A percentile compares a stretch with the other conserved stretches of the same genome.
Conservation (phyloP, 2,888 invertebrate genomes). For the Lycia hirtaria region DNA sequence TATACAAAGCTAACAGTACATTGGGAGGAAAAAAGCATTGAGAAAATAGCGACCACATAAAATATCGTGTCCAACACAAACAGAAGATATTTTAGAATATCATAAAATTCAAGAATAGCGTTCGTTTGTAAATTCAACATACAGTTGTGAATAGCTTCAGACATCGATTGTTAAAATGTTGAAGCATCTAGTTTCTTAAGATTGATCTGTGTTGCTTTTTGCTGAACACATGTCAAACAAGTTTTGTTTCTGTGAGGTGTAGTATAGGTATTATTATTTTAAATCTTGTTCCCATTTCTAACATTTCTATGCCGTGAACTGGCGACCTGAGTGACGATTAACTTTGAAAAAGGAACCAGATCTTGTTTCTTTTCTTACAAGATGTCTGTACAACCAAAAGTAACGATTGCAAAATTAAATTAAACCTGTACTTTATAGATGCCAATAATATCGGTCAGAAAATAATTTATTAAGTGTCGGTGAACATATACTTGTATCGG, state of each 20-base stretch:
- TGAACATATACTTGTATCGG: slow-evolving; percentile 8
- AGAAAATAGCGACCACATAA: slow-evolving; percentile 47
- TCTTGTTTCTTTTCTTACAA: slow-evolving; percentile 42
- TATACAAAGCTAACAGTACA: background rate
- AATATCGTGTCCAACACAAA: slow-evolving; percentile 40
- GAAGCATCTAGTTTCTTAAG: slow-evolving; percentile 30
- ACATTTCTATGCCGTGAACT: slow-evolving; percentile 61
- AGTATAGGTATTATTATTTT: slow-evolving; percentile 39
- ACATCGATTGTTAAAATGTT: slow-evolving; percentile 36
- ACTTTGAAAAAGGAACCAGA: slow-evolving; percentile 59
- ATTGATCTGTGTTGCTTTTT: slow-evolving; percentile 40
- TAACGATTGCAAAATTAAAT: slow-evolving; percentile 33
- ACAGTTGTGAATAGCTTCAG: slow-evolving; percentile 29
- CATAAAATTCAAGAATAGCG: slow-evolving; percentile 44
- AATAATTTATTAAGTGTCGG: background rate
- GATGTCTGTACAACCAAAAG: background rate
- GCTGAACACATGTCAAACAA: slow-evolving; percentile 45
- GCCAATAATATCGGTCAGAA: background rate
- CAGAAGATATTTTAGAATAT: slow-evolving; percentile 36
- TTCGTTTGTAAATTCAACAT: slow-evolving; percentile 28
- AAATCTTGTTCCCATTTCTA: slow-evolving; percentile 57
- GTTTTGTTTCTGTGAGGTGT: slow-evolving; percentile 46
- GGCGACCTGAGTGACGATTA: slow-evolving; percentile 65
- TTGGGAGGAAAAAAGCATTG: slow-evolving; percentile 39
- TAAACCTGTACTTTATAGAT: too few species aligned